These are phyloP conservation scores for Leucosticte australis DNA, from an alignment of 2,113 vertebrate species.

Conservation along the genomic window DNA sequence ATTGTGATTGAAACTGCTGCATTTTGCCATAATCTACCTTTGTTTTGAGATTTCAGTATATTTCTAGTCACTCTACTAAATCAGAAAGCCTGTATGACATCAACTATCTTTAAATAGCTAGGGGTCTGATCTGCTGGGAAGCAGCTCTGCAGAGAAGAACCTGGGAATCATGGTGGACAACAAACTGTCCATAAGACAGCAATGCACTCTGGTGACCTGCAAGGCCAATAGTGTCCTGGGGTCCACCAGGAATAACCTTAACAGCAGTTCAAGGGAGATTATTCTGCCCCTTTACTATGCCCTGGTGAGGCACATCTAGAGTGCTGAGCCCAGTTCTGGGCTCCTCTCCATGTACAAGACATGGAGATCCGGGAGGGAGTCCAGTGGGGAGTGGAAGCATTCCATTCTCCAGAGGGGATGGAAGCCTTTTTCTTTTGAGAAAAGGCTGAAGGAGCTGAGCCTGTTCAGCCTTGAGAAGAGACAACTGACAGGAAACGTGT, in stretches of 20 bases:
- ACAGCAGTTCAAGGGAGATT: not conserved
- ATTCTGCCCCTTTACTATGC: not conserved
- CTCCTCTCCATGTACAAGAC: not conserved
- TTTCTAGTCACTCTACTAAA: not conserved
- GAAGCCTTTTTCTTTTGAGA: not conserved
- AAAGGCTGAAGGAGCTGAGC: not conserved
- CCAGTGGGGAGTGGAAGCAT: not conserved
- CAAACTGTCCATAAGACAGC: not conserved
- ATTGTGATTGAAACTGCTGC: not conserved
- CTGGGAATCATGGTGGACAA: accelerated
- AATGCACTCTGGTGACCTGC: not conserved
- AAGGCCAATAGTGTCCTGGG: not conserved
- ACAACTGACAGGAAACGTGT: not conserved
- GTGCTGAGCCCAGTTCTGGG: not conserved
- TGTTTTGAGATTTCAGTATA: not conserved
- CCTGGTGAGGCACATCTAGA: not conserved
- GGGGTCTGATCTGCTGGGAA: not conserved
- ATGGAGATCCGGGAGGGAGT: not conserved
- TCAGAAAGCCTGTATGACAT: not conserved
- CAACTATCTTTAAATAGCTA: not conserved
- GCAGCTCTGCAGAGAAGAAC: not conserved
- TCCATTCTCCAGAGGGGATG: too few species aligned
- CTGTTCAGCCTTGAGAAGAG: not conserved
- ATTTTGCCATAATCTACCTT: not conserved
- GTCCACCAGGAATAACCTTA: not conserved